These are phyloP conservation scores for Alligator mississippiensis DNA, from an alignment of 2,113 vertebrate genomes.

Conservation along the genomic window DNA sequence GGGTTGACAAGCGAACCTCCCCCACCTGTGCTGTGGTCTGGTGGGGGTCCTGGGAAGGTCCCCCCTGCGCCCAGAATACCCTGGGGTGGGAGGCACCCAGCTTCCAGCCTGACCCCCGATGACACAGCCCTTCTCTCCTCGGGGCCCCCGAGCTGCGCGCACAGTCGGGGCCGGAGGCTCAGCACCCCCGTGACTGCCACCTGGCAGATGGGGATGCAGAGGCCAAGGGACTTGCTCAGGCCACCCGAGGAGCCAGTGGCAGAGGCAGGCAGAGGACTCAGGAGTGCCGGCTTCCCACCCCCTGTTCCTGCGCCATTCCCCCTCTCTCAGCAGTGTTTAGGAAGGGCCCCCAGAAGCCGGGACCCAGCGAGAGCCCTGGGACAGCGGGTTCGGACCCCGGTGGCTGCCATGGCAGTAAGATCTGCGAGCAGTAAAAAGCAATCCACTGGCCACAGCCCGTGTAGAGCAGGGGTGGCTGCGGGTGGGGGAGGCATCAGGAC, in stretches of 20 bases:
- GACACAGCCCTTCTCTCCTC: too few species aligned
- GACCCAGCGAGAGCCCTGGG: not conserved
- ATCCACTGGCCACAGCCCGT: fast-evolving
- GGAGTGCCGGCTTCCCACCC: not conserved
- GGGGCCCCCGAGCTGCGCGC: too few species aligned
- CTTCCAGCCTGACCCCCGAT: too few species aligned
- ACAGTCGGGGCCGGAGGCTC: too few species aligned
- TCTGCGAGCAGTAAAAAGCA: not conserved
- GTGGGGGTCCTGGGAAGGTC: not conserved
- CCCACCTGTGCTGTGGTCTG: not conserved
- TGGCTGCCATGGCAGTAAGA: not conserved
- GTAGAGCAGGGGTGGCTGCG: fast-evolving
- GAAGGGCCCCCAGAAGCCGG: not conserved
- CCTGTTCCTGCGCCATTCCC: fast-evolving
- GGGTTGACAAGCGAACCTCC: too few species aligned
- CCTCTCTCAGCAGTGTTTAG: not conserved
- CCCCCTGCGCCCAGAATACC: not conserved
- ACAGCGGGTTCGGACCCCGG: not conserved
- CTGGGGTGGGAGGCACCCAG: not conserved
- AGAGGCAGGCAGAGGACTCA: not conserved
- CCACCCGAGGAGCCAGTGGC: not conserved
- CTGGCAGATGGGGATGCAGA: not conserved
- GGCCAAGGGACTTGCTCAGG: not conserved
- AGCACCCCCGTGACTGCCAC: not conserved
- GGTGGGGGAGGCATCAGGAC: not conserved